Conservation (phyloP, 2,797 vertebrate genomes). For the Lutjanus campechanus region DNA sequence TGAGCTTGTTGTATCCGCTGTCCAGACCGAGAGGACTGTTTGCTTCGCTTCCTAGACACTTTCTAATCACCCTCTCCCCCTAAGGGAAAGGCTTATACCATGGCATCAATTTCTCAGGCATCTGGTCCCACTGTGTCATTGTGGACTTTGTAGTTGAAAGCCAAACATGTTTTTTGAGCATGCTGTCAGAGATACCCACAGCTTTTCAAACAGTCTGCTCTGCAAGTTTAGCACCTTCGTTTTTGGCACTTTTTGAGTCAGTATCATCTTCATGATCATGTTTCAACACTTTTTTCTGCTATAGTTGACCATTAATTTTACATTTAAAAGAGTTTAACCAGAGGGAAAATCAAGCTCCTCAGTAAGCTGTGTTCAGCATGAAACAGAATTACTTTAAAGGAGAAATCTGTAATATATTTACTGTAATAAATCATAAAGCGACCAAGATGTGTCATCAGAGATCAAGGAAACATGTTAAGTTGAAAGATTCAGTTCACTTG, state of each 20-base stretch:
- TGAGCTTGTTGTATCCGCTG: background rate
- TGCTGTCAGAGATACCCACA: background rate
- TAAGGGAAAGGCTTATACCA: conserved; percentile 22
- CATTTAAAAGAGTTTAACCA: background rate
- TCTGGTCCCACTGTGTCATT: background rate
- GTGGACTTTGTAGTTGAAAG: background rate
- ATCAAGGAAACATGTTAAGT: too few relatives aligned
- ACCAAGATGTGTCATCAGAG: too few relatives aligned
- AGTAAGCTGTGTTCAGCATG: background rate
- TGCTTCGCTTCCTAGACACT: conserved; percentile 5
- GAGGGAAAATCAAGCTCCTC: background rate
- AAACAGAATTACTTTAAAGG: background rate
- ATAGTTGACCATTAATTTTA: background rate
- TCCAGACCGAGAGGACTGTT: conserved; percentile 14
- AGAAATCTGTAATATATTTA: too few relatives aligned
- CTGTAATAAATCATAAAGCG: too few relatives aligned
- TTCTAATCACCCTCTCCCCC: conserved; percentile 15
- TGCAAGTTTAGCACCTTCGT: background rate
- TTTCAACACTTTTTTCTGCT: background rate
- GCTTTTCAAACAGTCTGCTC: background rate
- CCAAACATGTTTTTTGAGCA: conserved; percentile 7
- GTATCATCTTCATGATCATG: background rate
- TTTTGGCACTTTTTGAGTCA: background rate
- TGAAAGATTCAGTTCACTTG: too few relatives aligned
- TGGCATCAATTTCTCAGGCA: conserved; percentile 8